Conservation (phyloP, 2,888 invertebrate species). For the Magallana nippona region DNA sequence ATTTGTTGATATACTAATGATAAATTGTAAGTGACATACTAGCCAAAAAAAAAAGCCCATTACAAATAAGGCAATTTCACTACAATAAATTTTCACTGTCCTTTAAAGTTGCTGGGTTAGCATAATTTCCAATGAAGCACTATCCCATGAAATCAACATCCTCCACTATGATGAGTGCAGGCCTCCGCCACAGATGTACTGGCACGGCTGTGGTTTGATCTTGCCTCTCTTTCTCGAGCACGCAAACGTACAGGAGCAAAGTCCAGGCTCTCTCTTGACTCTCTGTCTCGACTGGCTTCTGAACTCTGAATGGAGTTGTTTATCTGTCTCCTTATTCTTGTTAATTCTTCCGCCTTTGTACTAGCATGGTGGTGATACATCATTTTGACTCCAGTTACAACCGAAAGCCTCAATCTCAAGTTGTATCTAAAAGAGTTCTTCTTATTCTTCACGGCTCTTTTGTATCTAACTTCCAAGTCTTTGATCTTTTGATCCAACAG, state of each 20-base stretch:
- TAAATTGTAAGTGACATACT: no score
- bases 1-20: no score
- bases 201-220: slow-evolving; percentile 4
- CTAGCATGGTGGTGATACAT: slow-evolving; percentile 78
- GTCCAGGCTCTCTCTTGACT: slow-evolving; percentile 6
- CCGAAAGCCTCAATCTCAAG: slow-evolving; percentile 71
- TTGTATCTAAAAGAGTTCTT: slow-evolving; percentile 76
- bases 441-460: slow-evolving; percentile 74
- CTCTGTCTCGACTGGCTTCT: slow-evolving; percentile 36
- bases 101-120: neutral
- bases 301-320: slow-evolving; percentile 50
- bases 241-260: slow-evolving; percentile 28
- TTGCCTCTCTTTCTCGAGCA: slow-evolving; percentile 10
- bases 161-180: neutral
- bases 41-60: no score
- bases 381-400: slow-evolving; percentile 77
- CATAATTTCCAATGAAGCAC: slow-evolving; percentile 3
- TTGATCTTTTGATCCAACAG: slow-evolving; percentile 75
- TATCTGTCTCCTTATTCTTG: slow-evolving; percentile 65
- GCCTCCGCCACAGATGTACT: slow-evolving; percentile 9
- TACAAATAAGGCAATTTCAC: no score
- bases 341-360: slow-evolving; percentile 75
- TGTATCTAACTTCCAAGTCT: slow-evolving; percentile 74
- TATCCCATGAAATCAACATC: neutral
- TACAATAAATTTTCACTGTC: no score